These are phyloP conservation scores for Amorpha juglandis DNA, from an alignment of 2,888 invertebrate genomes.

Conservation along the genomic window DNA sequence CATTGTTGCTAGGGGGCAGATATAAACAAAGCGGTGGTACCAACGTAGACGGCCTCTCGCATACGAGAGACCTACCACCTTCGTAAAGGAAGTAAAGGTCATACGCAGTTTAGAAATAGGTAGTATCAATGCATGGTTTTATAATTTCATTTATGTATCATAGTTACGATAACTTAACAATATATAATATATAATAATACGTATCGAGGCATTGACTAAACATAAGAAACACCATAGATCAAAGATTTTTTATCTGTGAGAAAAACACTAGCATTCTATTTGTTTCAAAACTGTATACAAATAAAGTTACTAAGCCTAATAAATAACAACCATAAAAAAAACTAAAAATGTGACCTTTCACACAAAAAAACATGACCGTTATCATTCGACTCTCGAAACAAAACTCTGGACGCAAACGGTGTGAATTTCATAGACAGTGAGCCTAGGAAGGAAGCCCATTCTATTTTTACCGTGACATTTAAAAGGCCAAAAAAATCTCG, in stretches of 20 bases:
- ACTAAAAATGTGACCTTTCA: neutral
- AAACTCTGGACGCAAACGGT: neutral
- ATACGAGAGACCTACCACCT: too few species aligned
- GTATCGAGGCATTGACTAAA: too few species aligned
- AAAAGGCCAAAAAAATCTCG: constrained; percentile 2
- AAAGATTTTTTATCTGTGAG: neutral
- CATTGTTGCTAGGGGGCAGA: too few species aligned
- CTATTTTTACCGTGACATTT: constrained; percentile 26
- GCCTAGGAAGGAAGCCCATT: neutral
- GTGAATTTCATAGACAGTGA: neutral
- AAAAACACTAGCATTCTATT: neutral
- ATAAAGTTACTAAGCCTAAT: neutral
- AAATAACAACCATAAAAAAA: neutral
- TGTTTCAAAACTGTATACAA: neutral
- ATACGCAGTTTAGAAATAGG: neutral
- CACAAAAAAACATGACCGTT: neutral
- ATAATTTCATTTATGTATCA: too few species aligned
- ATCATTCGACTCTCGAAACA: neutral
- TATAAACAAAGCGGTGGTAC: too few species aligned
- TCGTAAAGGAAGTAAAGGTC: too few species aligned
- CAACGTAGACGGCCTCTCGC: too few species aligned
- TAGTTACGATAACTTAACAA: too few species aligned
- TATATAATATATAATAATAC: too few species aligned
- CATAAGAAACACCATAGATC: too few species aligned
- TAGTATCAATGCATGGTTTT: too few species aligned